Evolutionary conservation across 2,888 invertebrate species (phyloP), one percentile per base, ranked within the genome.

Genomic region (Drosophila nr. medialis): DNA sequence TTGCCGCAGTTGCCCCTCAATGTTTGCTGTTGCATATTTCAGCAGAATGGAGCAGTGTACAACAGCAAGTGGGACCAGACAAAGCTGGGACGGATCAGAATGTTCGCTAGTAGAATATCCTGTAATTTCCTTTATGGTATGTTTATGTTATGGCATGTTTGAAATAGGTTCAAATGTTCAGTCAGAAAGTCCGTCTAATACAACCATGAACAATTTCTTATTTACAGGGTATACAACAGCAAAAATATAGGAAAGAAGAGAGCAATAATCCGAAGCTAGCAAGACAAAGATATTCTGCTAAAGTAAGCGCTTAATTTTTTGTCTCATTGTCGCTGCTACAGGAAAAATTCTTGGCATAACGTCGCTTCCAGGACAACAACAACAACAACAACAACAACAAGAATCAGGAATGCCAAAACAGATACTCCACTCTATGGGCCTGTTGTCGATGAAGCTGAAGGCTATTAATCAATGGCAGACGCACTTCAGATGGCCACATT

Each of bases 401-500:
- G 8, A 40, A n/a, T 29, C n/a, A 8, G 38, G 29, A 45, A 51
- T 27, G 13, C 34, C n/a, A 50, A 50, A 40, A 65, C 38, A 34
- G 11, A 42, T 30, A 3, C 38, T 40, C 38, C 6, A 18, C 21
- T 61, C 53, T 45, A n/a, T 60, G 42, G 24, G 32, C 50, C 40
- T 60, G 64, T 24, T 42, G 56, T 70, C 86, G 77, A 80, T 82
- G 80, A 66, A 38, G 38, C 55, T 36, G n/a, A 38, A 30, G 59
- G 84, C 72, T 88, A 91, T 91, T 91, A 91, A 91, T 91, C 91
- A 91, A 87, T 89, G 90, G 75, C 84, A 81, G 77, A 77, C 74
- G 78, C 71, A 75, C 71, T 77, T 73, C 56, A 56, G 54, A 45
- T 34, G 61, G 77, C 74, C 69, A 55, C 67, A 68, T 55, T 48